Evolutionary conservation across 2,888 invertebrate species (phyloP), one percentile per base, ranked within the genome.

Genomic region (Epinotia brunnichana): DNA sequence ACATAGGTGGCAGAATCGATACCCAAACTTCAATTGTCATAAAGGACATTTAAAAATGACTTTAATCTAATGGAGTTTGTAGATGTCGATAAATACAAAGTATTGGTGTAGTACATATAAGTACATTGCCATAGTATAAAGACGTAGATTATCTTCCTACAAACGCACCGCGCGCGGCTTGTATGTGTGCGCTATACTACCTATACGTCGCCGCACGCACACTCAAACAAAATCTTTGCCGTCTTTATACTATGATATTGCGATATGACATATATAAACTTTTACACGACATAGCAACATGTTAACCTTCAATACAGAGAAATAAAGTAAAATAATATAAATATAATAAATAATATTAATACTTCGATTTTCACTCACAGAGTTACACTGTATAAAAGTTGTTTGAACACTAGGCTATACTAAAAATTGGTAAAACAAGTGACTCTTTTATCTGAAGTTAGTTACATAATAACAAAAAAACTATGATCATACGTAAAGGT

Each of bases 271-370:
- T n/a, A 56, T 54, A 21, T 21, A 19, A 54, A 11, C 15, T 24
- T n/a, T 54, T 39, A 2, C 15, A 54, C 54, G 39, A 64, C 21
- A 53, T 39, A 39, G 64, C 54, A 64, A 54, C 54, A 64, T 53
- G 39, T 9, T 13, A 4, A 48, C 5, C 5, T 48, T n/a, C n/a
- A 15, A 15, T 44, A 15, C 15, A 21, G 21, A 54, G 24, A 24
- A 24, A 13, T 21, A 5, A 48, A 48, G 7, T n/a, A n/a, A 48
- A n/a, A n/a, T 17, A 7, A 2, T 39, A 17, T 10, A 17, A 59
- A 29, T 9, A 35, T 17, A 39, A 48, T 4, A 59, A 24, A 17
- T 54, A 5, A 1, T 21, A 17, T 54, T 13, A 21, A 54, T 21
- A 10, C 1, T n/a, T 48, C 13, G 21, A 51, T 39, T 60, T 35